Percentiles rank a stretch among this genome's conserved stretches.
These are phyloP conservation scores for Sebastes cheni DNA, from an alignment of 2,797 vertebrate genomes.

Conservation along the genomic window DNA sequence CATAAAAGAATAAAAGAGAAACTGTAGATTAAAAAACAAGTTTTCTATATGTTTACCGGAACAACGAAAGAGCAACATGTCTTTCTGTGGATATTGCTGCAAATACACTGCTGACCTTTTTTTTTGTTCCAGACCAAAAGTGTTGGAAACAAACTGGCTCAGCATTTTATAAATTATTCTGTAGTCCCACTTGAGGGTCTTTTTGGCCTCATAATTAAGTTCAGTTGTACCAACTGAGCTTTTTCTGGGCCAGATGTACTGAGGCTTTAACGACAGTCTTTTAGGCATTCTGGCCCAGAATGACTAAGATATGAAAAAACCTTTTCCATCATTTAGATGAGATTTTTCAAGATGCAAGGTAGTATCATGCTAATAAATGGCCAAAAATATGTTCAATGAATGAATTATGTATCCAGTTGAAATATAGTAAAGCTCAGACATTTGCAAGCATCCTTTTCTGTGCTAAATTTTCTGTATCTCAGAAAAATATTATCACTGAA, in stretches of 20 bases:
- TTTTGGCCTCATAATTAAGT: constrained; percentile 46
- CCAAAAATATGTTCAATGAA: not conserved
- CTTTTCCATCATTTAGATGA: not conserved
- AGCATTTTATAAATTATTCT: constrained; percentile 28
- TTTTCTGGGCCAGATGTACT: constrained; percentile 16
- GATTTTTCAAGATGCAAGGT: not conserved
- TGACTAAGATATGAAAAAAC: constrained; percentile 2
- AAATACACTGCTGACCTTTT: not conserved
- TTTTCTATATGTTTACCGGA: not conserved
- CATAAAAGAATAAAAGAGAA: not conserved
- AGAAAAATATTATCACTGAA: not conserved
- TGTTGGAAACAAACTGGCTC: constrained; percentile 28
- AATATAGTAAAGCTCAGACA: not conserved
- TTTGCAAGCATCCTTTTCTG: not conserved
- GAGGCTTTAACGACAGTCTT: not conserved
- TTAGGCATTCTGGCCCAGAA: constrained; percentile 2
- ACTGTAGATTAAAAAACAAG: not conserved
- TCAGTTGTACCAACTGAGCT: constrained; percentile 4
- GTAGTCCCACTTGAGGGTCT: constrained; percentile 26
- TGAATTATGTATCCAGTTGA: not conserved
- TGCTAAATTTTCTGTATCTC: not conserved
- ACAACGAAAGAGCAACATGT: not conserved
- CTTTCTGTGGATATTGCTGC: not conserved
- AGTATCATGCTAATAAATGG: not conserved
- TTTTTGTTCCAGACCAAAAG: constrained; percentile 8